Base-by-base conservation (phyloP, 2,888 invertebrate species). In the Frankliniella intonsa region DNA sequence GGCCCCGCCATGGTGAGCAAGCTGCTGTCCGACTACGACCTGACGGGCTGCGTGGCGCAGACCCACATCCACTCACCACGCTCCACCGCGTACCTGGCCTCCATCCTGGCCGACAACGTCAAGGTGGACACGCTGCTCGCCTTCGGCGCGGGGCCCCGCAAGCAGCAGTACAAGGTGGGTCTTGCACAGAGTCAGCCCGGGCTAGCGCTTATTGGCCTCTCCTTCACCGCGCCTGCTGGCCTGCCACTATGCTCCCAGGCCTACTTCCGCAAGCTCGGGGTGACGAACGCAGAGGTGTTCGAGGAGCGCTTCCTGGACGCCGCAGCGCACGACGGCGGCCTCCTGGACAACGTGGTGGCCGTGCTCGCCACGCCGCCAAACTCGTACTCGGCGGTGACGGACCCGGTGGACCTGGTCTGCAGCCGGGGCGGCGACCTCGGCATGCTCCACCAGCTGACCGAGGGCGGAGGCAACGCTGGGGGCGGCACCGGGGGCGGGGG, bases 11-110 rank as follows among this genome's bases (percentile, higher is more conserved):
- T 93, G 0, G 89, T 95, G 83, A 92, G 92, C 81, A 92, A 92
- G 84, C 90, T 94, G 0, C 89, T 95, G n/a, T 90, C 91, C 0
- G 90, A 90, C 14, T 89, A 91, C 84, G 90, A 92, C 81, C 88
- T 95, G 0, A 90, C 91, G 17, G 95, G 95, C 3, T 93, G 92
- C 38, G 92, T 95, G 0, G 91, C 94, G 0, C 93, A 95, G 86
- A 95, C 94, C 0, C 95, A 95, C 85, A 91, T 94, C 0, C 92
- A 93, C 0, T 94, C 95, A 0, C 94, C 95, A 0, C 90, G 94
- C 11, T 93, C 94, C 80, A 94, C 94, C 0, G 95, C 94, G 0
- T 95, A 95, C 86, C 87, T 95, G 80, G 95, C 94, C 0, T 92
- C 92, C 0, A 90, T 93, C 11, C 87, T 93, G 50, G 88, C 89